Conservation (phyloP, 2,797 vertebrate genomes). For the Crypturellus tataupa region DNA sequence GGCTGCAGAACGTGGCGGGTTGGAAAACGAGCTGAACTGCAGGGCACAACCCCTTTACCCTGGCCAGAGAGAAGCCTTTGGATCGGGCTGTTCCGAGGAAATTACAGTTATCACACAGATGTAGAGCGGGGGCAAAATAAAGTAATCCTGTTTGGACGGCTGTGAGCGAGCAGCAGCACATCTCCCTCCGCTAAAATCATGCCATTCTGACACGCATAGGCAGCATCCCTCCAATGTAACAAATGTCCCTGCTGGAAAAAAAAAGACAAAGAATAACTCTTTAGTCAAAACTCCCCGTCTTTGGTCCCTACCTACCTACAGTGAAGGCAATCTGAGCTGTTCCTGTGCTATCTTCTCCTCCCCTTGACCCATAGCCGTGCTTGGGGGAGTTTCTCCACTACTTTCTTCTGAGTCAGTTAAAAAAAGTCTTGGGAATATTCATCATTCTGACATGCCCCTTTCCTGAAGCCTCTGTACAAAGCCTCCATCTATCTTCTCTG, state of each 20-base stretch:
- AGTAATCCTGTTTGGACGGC: background rate
- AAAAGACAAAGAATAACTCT: background rate
- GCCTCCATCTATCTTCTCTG: constrained; percentile 10
- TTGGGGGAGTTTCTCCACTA: background rate
- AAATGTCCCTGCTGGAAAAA: background rate
- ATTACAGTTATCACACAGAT: background rate
- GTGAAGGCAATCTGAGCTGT: background rate
- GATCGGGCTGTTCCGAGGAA: background rate
- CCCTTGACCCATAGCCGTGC: background rate
- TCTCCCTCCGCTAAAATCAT: background rate
- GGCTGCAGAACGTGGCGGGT: background rate
- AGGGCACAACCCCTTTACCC: no score
- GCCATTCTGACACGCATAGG: background rate
- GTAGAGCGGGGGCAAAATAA: background rate
- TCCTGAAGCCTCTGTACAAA: background rate
- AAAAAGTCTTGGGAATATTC: constrained; percentile 26
- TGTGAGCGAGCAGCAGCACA: background rate
- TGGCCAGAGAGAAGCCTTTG: background rate
- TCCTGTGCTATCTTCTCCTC: background rate
- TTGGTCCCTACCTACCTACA: background rate
- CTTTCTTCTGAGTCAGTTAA: constrained; percentile 2
- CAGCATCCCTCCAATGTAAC: background rate
- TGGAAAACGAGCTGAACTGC: background rate
- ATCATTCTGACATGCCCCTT: constrained; percentile 46
- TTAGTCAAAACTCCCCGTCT: no score